These are phyloP conservation scores for Antennarius striatus DNA, from an alignment of 2,113 vertebrate species.

Conservation along the genomic window DNA sequence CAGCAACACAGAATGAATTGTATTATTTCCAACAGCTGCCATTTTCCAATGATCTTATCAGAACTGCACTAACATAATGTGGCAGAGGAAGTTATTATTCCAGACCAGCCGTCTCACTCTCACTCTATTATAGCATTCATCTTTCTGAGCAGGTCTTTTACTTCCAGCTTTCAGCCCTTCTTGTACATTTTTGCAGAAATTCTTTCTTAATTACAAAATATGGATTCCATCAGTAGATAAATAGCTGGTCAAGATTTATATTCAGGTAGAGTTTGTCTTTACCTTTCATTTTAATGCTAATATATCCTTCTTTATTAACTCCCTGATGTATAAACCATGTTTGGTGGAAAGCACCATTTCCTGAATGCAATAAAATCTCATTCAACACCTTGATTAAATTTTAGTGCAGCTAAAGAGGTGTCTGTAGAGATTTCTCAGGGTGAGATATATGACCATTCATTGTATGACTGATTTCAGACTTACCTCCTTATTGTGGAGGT, in stretches of 20 bases:
- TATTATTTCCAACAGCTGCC: conserved; percentile 93
- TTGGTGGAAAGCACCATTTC: conserved; percentile 38
- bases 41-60: conserved; percentile 87
- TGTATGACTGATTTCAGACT: conserved; percentile 35
- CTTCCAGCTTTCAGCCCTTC: conserved; percentile 46
- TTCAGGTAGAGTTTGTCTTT: conserved; percentile 58
- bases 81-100: conserved; percentile 83
- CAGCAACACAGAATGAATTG: conserved; percentile 91
- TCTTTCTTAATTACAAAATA: conserved; percentile 75
- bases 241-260: conserved; percentile 61
- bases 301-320: conserved; percentile 53
- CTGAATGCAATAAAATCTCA: conserved; percentile 58
- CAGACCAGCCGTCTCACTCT: conserved; percentile 74
- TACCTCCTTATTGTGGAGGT: conserved; percentile 12
- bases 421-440: conserved; percentile 43
- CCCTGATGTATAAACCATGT: conserved; percentile 47
- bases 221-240: conserved; percentile 57
- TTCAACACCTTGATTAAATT: conserved; percentile 68
- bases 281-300: conserved; percentile 68
- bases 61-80: conserved; percentile 80
- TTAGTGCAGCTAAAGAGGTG: conserved; percentile 48
- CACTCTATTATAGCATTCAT: conserved; percentile 73
- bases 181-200: conserved; percentile 48
- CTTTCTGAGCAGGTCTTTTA: conserved; percentile 66
- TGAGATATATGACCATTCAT: conserved; percentile 39